Conservation (phyloP, 2,113 vertebrate genomes). For the Ammodytes dubius region DNA sequence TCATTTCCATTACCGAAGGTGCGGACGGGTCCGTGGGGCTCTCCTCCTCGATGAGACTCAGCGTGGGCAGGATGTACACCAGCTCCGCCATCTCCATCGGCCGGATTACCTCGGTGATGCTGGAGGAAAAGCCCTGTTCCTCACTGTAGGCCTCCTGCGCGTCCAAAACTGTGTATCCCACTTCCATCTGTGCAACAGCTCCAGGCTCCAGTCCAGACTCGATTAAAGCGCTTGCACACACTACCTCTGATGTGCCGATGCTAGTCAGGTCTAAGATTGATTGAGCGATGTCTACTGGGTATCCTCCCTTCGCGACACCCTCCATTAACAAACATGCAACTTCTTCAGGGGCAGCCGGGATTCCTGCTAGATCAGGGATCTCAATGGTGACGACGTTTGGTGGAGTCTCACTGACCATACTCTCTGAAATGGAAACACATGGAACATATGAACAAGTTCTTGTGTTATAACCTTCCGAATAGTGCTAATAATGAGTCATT, state of each 20-base stretch:
- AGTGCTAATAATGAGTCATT: too few species aligned
- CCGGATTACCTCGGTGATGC: slow-evolving; percentile 70
- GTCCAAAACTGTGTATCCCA: slow-evolving; percentile 38
- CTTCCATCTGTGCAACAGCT: slow-evolving; percentile 56
- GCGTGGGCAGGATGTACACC: slow-evolving; percentile 74
- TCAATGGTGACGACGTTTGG: slow-evolving; percentile 34
- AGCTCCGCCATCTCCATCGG: slow-evolving; percentile 79
- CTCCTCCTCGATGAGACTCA: slow-evolving; percentile 77
- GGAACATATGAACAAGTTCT: background rate
- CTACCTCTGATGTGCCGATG: slow-evolving; percentile 55
- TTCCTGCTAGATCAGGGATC: slow-evolving; percentile 34
- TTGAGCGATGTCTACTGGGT: slow-evolving; percentile 73
- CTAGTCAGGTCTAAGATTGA: slow-evolving; percentile 55
- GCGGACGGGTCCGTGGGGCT: slow-evolving; percentile 39
- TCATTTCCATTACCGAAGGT: slow-evolving; percentile 70
- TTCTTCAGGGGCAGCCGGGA: slow-evolving; percentile 27
- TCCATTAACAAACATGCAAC: slow-evolving; percentile 30
- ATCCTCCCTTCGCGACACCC: slow-evolving; percentile 76
- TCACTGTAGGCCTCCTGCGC: slow-evolving; percentile 31
- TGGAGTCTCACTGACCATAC: slow-evolving; percentile 4
- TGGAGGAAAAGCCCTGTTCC: slow-evolving; percentile 42
- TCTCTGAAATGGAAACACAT: slow-evolving; percentile 48
- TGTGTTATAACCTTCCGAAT: too few species aligned
- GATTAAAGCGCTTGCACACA: slow-evolving; percentile 39
- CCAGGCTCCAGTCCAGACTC: slow-evolving; percentile 61